Evolutionary conservation across 2,888 invertebrate species (phyloP).

Genomic region (Pantelozetes paolii): DNA sequence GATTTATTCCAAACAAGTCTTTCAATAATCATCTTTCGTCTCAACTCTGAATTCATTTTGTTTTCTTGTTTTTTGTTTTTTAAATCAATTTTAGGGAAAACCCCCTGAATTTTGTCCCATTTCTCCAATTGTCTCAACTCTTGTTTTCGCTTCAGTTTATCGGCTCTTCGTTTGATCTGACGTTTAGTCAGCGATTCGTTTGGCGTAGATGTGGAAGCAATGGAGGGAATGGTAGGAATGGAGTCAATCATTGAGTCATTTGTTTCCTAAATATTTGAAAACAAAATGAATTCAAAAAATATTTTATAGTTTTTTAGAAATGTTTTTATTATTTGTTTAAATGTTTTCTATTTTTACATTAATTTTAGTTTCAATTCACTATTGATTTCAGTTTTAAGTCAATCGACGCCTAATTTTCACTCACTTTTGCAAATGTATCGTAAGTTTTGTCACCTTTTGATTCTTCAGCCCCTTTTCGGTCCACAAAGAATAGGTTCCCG

Average conservation of each 20-base stretch:
- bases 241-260: background rate
- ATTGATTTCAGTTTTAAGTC: too few species aligned
- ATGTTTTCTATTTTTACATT: too few species aligned
- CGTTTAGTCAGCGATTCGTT: background rate
- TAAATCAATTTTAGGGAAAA: background rate
- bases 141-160: background rate
- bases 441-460: conserved; percentile 11
- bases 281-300: too few species aligned
- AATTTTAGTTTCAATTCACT: too few species aligned
- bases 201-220: background rate
- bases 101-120: background rate
- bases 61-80: background rate
- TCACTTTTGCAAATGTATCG: background rate
- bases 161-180: background rate
- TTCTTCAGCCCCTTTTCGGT: background rate
- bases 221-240: background rate
- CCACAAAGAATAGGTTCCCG: conserved; percentile 10
- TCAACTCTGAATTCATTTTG: background rate
- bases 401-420: background rate
- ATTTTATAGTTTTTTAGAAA: too few species aligned
- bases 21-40: conserved; percentile 13
- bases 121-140: background rate
- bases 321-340: too few species aligned
- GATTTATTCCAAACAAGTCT: conserved; percentile 16
- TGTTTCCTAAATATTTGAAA: background rate